Conservation (phyloP, 2,888 invertebrate genomes). For the Microplitis deprimator region DNA sequence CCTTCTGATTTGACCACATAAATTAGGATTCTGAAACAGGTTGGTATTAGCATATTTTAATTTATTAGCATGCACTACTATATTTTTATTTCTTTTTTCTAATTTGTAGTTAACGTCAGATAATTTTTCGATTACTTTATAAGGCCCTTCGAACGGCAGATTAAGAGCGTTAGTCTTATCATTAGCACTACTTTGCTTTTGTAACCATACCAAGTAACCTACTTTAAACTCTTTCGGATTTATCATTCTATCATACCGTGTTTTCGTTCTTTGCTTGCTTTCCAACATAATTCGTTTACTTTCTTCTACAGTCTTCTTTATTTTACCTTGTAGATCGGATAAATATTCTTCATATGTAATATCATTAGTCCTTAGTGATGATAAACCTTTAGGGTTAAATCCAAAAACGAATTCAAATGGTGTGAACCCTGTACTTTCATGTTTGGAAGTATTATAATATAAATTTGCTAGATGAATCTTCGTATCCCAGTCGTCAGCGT, state of each 20-base stretch:
- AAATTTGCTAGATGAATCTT: slow-evolving; percentile 26
- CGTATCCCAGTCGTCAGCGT: slow-evolving; percentile 33
- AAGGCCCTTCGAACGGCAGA: slow-evolving; percentile 32
- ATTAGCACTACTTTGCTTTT: slow-evolving; percentile 29
- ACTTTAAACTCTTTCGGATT: slow-evolving; percentile 27
- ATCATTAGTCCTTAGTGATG: slow-evolving; percentile 19
- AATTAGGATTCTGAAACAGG: slow-evolving; percentile 36
- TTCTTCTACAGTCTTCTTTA: slow-evolving; percentile 6
- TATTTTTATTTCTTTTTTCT: slow-evolving; percentile 24
- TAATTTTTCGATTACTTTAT: slow-evolving; percentile 21
- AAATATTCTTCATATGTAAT: slow-evolving; percentile 29
- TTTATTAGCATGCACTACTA: slow-evolving; percentile 34
- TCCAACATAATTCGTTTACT: slow-evolving; percentile 22
- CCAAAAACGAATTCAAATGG: slow-evolving; percentile 30
- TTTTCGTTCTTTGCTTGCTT: slow-evolving; percentile 32
- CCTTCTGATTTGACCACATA: not conserved
- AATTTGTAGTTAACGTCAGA: slow-evolving; percentile 37
- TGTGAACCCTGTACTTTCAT: slow-evolving; percentile 33
- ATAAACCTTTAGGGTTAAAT: slow-evolving; percentile 13
- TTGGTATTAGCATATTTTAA: slow-evolving; percentile 39
- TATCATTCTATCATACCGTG: slow-evolving; percentile 23
- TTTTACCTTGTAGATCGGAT: slow-evolving; percentile 10
- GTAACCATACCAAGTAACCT: slow-evolving; percentile 30
- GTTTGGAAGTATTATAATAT: slow-evolving; percentile 34
- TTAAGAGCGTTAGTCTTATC: slow-evolving; percentile 34